Percentiles rank a stretch among this genome's conserved stretches.
Evolutionary conservation across 2,113 vertebrate genomes (phyloP).

Genomic region (Ondatra zibethicus): DNA sequence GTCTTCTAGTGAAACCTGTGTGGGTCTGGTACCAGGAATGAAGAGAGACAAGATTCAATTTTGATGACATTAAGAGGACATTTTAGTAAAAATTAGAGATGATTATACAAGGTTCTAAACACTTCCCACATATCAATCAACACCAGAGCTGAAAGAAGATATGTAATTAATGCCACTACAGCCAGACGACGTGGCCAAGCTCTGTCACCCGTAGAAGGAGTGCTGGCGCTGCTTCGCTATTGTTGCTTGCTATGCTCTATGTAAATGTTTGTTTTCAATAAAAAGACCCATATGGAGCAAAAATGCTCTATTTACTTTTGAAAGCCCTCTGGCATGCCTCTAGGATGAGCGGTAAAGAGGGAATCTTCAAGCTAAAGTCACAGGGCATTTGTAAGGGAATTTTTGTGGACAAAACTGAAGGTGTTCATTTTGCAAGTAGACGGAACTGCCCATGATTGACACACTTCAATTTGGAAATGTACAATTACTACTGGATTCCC

Average conservation of each 20-base stretch:
- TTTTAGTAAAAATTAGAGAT: conserved; percentile 56
- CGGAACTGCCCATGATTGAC: not conserved
- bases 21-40: not conserved
- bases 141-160: conserved; percentile 66
- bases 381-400: not conserved
- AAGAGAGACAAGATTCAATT: conserved; percentile 39
- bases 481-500: not conserved
- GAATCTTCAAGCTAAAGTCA: not conserved
- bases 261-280: conserved; percentile 77
- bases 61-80: conserved; percentile 57
- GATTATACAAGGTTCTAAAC: conserved; percentile 72
- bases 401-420: not conserved
- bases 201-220: conserved; percentile 37
- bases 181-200: conserved; percentile 51
- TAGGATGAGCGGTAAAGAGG: not conserved
- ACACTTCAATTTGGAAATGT: not conserved
- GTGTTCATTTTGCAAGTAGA: not conserved
- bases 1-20: not conserved
- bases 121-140: conserved; percentile 74
- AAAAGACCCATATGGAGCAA: conserved; percentile 61
- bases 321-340: conserved; percentile 15
- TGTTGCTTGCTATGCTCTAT: conserved; percentile 46
- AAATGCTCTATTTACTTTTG: conserved; percentile 63
- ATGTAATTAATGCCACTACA: conserved; percentile 71
- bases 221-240: not conserved